phyloP scores from a whole-genome alignment of 2,797 vertebrate species.

The Pelochelys cantorii region DNA sequence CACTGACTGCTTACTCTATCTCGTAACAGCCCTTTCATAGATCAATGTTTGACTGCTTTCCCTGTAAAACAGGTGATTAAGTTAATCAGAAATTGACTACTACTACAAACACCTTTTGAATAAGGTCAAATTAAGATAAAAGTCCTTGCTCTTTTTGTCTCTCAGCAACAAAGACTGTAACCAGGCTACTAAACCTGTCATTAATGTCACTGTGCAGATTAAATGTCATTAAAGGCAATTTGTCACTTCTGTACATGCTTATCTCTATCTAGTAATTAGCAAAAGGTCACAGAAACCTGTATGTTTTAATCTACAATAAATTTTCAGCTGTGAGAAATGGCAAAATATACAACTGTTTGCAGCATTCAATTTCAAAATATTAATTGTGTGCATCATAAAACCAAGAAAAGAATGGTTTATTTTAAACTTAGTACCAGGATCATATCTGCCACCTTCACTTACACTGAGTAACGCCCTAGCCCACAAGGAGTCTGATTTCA shows the following conservation, averaged over 20 bases:
- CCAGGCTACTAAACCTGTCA: conserved; percentile 74
- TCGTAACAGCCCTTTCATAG: conserved; percentile 52
- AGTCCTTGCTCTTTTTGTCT: conserved; percentile 70
- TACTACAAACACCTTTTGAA: conserved; percentile 80
- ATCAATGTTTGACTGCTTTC: conserved; percentile 79
- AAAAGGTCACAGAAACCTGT: conserved; percentile 80
- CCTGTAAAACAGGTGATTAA: conserved; percentile 80
- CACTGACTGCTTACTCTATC: conserved; percentile 28
- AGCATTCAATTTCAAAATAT: conserved; percentile 36
- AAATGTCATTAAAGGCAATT: conserved; percentile 83
- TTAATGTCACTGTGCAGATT: conserved; percentile 78
- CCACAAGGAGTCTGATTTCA: background rate
- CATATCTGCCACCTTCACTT: background rate
- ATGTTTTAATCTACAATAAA: conserved; percentile 65
- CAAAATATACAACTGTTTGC: conserved; percentile 45
- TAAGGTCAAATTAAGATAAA: conserved; percentile 82
- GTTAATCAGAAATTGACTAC: conserved; percentile 79
- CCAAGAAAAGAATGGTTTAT: conserved; percentile 11
- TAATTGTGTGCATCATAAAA: conserved; percentile 16
- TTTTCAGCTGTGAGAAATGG: conserved; percentile 60
- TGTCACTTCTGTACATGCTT: conserved; percentile 79
- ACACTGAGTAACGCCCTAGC: background rate
- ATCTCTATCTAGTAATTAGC: conserved; percentile 81
- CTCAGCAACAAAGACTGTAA: conserved; percentile 74
- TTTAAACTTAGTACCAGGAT: background rate